Conservation (phyloP, 2,797 vertebrate species). For the Chloroceryle amazona region DNA sequence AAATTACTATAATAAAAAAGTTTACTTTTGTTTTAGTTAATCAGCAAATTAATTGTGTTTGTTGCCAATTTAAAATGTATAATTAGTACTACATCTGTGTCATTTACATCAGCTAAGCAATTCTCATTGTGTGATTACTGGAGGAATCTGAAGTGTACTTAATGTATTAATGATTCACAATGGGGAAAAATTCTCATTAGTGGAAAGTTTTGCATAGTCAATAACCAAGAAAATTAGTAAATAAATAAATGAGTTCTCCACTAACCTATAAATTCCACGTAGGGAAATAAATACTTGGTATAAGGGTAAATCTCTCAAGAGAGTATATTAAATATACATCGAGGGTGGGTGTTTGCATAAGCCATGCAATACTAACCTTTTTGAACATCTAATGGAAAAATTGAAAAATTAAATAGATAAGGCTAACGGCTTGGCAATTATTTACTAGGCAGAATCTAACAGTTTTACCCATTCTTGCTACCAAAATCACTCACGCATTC, state of each 20-base stretch:
- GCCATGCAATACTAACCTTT: background rate
- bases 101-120: slow-evolving; percentile 65
- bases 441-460: background rate
- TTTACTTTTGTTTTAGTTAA: slow-evolving; percentile 74
- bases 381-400: background rate
- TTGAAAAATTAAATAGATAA: background rate
- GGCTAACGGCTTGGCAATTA: background rate
- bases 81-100: slow-evolving; percentile 71
- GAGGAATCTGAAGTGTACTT: slow-evolving; percentile 63
- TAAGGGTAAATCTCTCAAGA: background rate
- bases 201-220: slow-evolving; percentile 55
- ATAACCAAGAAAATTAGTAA: slow-evolving; percentile 47
- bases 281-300: background rate
- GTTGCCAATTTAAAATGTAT: slow-evolving; percentile 58
- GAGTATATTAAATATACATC: background rate
- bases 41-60: slow-evolving; percentile 66
- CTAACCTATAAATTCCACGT: background rate
- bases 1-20: slow-evolving; percentile 71
- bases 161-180: slow-evolving; percentile 67
- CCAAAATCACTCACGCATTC: background rate
- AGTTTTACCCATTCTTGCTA: background rate
- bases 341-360: background rate
- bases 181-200: slow-evolving; percentile 59
- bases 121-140: slow-evolving; percentile 63
- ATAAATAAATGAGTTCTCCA: slow-evolving; percentile 30